Evolutionary conservation across 2,888 invertebrate genomes (phyloP).

Genomic region (Strigamia maritima): DNA sequence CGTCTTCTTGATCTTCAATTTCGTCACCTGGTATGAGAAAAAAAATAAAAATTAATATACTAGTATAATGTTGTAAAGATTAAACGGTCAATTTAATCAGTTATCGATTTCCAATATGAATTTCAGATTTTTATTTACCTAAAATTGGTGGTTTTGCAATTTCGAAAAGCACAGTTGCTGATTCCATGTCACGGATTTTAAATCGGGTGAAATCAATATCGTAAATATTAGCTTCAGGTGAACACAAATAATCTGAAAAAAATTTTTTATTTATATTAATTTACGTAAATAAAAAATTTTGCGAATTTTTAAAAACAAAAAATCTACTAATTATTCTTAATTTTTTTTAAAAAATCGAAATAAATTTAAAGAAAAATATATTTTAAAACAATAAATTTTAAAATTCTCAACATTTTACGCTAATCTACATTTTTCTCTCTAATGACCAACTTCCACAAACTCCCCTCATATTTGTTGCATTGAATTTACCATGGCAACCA

Average conservation of each 20-base stretch:
- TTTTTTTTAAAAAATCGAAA: no score
- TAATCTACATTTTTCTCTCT: no score
- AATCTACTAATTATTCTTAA: no score
- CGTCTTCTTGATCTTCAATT: slow-evolving; percentile 47
- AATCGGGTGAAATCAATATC: slow-evolving; percentile 97
- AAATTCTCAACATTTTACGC: no score
- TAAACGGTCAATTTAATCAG: neutral
- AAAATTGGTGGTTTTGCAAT: slow-evolving; percentile 73
- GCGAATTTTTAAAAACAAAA: no score
- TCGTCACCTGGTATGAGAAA: slow-evolving; percentile 44
- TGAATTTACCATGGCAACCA: neutral
- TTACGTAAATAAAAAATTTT: neutral
- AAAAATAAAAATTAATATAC: neutral
- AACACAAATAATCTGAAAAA: slow-evolving; percentile 77
- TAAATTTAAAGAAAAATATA: no score
- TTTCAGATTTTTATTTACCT: slow-evolving; percentile 35
- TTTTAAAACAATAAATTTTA: no score
- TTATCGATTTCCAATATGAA: neutral
- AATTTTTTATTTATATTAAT: neutral
- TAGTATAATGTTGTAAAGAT: neutral
- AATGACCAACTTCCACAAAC: slow-evolving; percentile 9
- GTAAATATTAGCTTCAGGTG: slow-evolving; percentile 92
- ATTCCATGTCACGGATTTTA: slow-evolving; percentile 88
- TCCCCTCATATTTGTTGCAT: neutral
- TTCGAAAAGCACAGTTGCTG: slow-evolving; percentile 85